Conservation (phyloP, 2,888 invertebrate species). For the Drosophila eohydei region DNA sequence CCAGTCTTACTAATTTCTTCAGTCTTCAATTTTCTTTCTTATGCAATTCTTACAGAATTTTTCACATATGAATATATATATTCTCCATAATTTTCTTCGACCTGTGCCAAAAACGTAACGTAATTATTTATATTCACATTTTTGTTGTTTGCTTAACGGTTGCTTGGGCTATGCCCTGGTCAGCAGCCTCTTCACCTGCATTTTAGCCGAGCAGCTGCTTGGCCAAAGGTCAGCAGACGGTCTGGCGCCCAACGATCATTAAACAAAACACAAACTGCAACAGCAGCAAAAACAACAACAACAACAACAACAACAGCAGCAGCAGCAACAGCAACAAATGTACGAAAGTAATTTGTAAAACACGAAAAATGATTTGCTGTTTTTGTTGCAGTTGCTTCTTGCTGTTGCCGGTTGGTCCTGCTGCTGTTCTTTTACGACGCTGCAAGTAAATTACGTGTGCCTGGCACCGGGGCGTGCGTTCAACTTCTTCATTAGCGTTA, state of each 20-base stretch:
- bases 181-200: slow-evolving; percentile 28
- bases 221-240: slow-evolving; percentile 78
- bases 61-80: not conserved
- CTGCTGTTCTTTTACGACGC: slow-evolving; percentile 70
- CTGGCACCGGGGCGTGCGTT: slow-evolving; percentile 12
- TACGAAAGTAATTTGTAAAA: slow-evolving; percentile 77
- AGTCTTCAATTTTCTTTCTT: not conserved
- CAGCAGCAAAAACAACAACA: slow-evolving; percentile 9
- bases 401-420: slow-evolving; percentile 38
- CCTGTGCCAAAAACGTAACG: not conserved
- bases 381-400: slow-evolving; percentile 37
- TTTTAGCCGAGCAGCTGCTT: slow-evolving; percentile 3
- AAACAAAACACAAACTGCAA: slow-evolving; percentile 47
- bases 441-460: slow-evolving; percentile 53
- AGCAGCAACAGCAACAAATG: slow-evolving; percentile 1
- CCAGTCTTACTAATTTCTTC: not conserved
- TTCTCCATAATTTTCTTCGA: not conserved
- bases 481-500: slow-evolving; percentile 67
- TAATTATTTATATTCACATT: slow-evolving; percentile 13
- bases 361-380: slow-evolving; percentile 68
- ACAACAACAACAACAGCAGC: slow-evolving; percentile 6
- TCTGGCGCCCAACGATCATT: slow-evolving; percentile 74
- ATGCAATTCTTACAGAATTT: not conserved
- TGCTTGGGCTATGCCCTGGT: not conserved
- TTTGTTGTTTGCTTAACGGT: slow-evolving; percentile 1